Evolutionary conservation across 2,797 vertebrate genomes (phyloP).

Genomic region (Pogonophryne albipinna): DNA sequence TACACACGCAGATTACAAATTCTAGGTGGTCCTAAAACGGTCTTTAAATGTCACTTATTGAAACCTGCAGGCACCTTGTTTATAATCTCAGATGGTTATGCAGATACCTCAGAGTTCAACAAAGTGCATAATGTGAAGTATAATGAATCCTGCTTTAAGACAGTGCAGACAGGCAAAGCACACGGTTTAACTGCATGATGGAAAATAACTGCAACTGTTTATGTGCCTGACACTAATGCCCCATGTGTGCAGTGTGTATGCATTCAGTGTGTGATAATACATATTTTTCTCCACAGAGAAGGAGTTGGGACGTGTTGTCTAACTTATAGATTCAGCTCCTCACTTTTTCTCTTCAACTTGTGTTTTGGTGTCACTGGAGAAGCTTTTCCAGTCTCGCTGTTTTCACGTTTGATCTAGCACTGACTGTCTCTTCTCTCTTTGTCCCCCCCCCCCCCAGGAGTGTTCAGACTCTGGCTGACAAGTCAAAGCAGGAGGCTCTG

Average conservation of each 20-base stretch:
- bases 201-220: constrained; percentile 6
- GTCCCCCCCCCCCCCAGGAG: constrained; percentile 84
- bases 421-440: constrained; percentile 42
- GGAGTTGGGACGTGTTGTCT: constrained; percentile 11
- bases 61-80: too few relatives aligned
- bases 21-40: too few relatives aligned
- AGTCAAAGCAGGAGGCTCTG: constrained; percentile 96
- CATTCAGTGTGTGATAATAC: constrained; percentile 8
- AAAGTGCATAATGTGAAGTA: background rate
- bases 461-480: constrained; percentile 94
- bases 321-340: constrained; percentile 27
- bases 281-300: constrained; percentile 18
- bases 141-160: background rate
- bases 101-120: background rate
- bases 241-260: constrained; percentile 28
- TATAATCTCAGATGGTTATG: background rate
- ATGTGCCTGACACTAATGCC: constrained; percentile 27
- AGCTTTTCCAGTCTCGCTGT: background rate
- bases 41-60: too few relatives aligned
- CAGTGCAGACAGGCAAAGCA: background rate
- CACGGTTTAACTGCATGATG: constrained; percentile 25
- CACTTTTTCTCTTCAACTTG: constrained; percentile 20
- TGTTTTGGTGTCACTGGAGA: constrained; percentile 15
- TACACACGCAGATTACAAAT: too few relatives aligned
- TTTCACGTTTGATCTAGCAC: background rate